Percentiles rank a stretch among this genome's conserved stretches.
These are phyloP conservation scores for Hemicrepidius hirtus DNA, from an alignment of 2,888 invertebrate genomes.

Conservation along the genomic window DNA sequence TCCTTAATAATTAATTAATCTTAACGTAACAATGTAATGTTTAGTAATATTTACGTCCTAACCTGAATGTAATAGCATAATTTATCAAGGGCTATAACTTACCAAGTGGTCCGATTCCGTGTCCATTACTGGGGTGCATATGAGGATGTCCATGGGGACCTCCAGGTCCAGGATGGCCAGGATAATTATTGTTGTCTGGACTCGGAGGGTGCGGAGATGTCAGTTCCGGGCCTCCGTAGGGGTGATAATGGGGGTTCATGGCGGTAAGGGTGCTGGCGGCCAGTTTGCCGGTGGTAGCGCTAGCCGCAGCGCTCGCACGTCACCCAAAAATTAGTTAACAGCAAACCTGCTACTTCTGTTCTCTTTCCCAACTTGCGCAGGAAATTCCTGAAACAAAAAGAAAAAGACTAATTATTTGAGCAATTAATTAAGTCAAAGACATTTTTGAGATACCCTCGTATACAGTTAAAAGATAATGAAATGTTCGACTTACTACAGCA, in stretches of 20 bases:
- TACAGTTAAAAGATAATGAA: neutral
- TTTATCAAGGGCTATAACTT: constrained; percentile 51
- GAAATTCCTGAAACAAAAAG: constrained; percentile 27
- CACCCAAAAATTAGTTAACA: constrained; percentile 39
- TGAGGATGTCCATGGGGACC: constrained; percentile 73
- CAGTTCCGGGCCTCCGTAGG: constrained; percentile 83
- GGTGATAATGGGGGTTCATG: constrained; percentile 94
- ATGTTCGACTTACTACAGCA: neutral
- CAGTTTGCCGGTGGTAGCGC: constrained; percentile 82
- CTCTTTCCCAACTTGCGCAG: constrained; percentile 1
- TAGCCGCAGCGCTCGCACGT: constrained; percentile 57
- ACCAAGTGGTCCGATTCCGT: constrained; percentile 71
- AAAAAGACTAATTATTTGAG: neutral
- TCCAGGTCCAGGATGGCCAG: constrained; percentile 71
- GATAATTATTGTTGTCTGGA: constrained; percentile 82
- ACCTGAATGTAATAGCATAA: constrained; percentile 1
- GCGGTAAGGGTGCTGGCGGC: constrained; percentile 88
- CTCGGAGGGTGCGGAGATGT: constrained; percentile 86
- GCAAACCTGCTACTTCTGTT: neutral
- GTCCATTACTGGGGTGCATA: constrained; percentile 71
- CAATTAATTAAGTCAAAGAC: neutral
- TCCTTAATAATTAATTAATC: neutral
- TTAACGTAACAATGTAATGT: neutral
- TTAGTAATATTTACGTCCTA: neutral
- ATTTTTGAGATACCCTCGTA: neutral